Base-by-base conservation (phyloP, 2,113 vertebrate genomes). In the Pseudorectes ferrugineus region DNA sequence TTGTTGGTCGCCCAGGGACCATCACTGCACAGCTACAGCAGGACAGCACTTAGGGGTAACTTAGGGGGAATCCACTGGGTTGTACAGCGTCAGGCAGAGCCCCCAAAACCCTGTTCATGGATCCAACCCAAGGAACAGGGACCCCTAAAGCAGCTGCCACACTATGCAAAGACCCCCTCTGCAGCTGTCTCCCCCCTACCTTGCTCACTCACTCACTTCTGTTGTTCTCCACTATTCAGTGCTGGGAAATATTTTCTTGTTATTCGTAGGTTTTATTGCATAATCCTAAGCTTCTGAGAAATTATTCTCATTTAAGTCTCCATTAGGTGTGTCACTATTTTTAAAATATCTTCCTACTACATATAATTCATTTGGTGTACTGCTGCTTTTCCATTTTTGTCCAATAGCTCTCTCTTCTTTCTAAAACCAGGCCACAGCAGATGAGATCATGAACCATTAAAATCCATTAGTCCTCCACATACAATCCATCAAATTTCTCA, bases 321-420 rank as follows among this genome's bases (percentile, higher is more conserved):
- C 55, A 70, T 83, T 85, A 94, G 59, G 43, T 55, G n/a, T 43
- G 78, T 79, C 89, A 51, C 74, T 91, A 76, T 62, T 88, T 88
- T 77, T 91, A 89, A 82, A 89, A 51, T 54, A 89, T 26, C 74
- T 51, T 89, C 84, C 65, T 83, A 88, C 71, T 66, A 76, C 67
- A 35, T 46, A 52, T 33, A 92, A 85, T 48, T 83, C 40, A 93
- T 90, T 67, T 67, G 63, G 59, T 63, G 20, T 62, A 71, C 65
- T 90, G 82, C 51, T 93, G 54, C 40, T 83, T 90, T 92, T 95
- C 92, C 78, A 89, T 92, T 95, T 87, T 89, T 89, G 79, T 36
- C 79, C 67, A 76, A 82, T 52, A 80, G 71, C 25, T 75, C 38
- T 79, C 54, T 79, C 36, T 96, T 71, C 49, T 80, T 93, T 85